Evolutionary conservation across 2,797 vertebrate species (phyloP).

Genomic region (Poecilia picta): DNA sequence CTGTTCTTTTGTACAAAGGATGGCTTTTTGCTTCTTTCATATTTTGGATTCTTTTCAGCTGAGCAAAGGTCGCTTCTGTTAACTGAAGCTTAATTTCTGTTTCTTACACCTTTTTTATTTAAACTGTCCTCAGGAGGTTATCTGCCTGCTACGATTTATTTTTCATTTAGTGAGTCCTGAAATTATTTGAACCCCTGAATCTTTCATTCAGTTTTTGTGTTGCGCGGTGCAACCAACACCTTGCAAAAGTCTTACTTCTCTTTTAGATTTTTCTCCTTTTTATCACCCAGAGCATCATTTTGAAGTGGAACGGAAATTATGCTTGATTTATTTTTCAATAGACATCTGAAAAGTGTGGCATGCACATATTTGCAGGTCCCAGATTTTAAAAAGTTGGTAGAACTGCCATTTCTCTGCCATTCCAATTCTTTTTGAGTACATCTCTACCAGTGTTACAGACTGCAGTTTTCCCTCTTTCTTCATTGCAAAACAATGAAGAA

Average conservation of each 20-base stretch:
- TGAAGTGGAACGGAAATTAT: background rate
- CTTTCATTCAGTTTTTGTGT: background rate
- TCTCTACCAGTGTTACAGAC: background rate
- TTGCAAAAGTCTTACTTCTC: background rate
- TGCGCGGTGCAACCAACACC: background rate
- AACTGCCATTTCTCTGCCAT: background rate
- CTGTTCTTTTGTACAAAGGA: conserved; percentile 27
- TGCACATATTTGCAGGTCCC: background rate
- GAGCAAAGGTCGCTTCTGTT: conserved; percentile 34
- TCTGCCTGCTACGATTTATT: background rate
- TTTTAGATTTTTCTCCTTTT: background rate
- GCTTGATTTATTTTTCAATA: background rate
- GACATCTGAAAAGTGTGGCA: background rate
- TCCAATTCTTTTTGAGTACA: background rate
- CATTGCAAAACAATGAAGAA: background rate
- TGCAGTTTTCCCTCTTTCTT: background rate
- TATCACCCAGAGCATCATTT: background rate
- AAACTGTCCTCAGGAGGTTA: conserved; percentile 5
- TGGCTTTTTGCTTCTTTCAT: conserved; percentile 2
- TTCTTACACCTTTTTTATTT: conserved; percentile 16
- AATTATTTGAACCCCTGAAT: conserved; percentile 4
- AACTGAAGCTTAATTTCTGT: conserved; percentile 4
- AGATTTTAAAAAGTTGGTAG: background rate
- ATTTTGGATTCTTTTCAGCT: conserved; percentile 16
- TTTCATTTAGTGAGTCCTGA: background rate